Conservation (phyloP, 2,113 vertebrate species). For the Ifrita kowaldi region DNA sequence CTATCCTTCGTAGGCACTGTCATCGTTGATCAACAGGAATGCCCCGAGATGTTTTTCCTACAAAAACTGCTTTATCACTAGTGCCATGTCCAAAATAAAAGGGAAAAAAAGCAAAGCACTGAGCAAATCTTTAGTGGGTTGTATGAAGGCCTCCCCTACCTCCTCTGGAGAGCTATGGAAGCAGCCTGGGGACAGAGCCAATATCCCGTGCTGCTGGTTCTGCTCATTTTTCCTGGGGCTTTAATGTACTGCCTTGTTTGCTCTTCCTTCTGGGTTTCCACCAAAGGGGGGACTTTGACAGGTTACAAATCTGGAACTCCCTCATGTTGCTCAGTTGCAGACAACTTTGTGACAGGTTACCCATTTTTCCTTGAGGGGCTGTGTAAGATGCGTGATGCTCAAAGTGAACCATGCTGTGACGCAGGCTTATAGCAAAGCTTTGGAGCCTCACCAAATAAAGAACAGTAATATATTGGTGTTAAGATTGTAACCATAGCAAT, state of each 20-base stretch:
- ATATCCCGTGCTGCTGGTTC: not conserved
- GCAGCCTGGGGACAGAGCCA: not conserved
- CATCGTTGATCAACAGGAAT: not conserved
- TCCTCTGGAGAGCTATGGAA: not conserved
- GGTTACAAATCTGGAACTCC: not conserved
- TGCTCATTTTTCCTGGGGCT: not conserved
- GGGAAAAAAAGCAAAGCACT: not conserved
- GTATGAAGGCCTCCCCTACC: not conserved
- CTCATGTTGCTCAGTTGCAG: not conserved
- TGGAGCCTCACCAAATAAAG: not conserved
- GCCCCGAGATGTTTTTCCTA: slow-evolving; percentile 57
- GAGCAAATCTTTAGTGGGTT: not conserved
- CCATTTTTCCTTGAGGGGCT: not conserved
- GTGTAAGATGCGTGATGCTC: not conserved
- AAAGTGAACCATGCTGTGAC: not conserved
- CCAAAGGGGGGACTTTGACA: not conserved
- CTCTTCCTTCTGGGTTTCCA: not conserved
- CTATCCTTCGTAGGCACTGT: slow-evolving; percentile 61
- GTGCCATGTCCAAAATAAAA: slow-evolving; percentile 45
- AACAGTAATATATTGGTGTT: not conserved
- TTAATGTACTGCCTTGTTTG: not conserved
- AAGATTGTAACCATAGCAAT: not conserved
- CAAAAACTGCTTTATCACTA: slow-evolving; percentile 36
- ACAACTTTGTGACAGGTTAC: not conserved
- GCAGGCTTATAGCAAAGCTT: not conserved